phyloP scores from a whole-genome alignment of 2,797 vertebrate species.

The Gastrophryne carolinensis region DNA sequence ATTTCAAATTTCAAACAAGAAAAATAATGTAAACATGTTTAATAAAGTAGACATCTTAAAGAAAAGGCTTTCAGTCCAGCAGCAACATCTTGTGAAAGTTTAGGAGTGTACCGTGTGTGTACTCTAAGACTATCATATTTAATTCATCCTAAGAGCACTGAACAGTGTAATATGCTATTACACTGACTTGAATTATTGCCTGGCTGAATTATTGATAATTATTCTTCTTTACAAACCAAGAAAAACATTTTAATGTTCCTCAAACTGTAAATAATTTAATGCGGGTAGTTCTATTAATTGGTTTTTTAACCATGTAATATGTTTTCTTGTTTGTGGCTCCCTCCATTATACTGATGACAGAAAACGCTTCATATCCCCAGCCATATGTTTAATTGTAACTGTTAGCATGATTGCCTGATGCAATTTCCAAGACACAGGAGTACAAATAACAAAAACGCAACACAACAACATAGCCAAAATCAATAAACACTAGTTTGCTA shows the following conservation, averaged over 20 bases:
- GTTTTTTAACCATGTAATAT: background rate
- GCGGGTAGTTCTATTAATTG: conserved; percentile 13
- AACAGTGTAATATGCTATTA: background rate
- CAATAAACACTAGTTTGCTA: too few relatives aligned
- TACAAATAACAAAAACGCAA: too few relatives aligned
- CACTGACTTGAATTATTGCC: too few relatives aligned
- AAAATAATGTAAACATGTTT: too few relatives aligned
- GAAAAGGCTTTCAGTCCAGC: background rate
- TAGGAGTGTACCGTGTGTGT: too few relatives aligned
- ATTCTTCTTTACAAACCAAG: background rate
- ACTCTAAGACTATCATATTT: background rate
- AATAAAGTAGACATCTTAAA: background rate
- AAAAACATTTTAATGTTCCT: background rate
- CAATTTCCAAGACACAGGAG: too few relatives aligned
- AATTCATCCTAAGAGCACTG: background rate
- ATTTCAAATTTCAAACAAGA: too few relatives aligned
- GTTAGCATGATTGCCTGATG: too few relatives aligned
- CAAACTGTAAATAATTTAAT: conserved; percentile 1
- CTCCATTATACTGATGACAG: background rate
- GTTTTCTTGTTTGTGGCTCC: background rate
- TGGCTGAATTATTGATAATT: conserved; percentile 18
- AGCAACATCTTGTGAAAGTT: background rate
- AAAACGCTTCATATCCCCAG: background rate
- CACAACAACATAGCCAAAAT: too few relatives aligned
- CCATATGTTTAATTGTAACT: background rate